Conservation (phyloP, 1,140 invertebrate species). For the Brachionus koreanus region DNA sequence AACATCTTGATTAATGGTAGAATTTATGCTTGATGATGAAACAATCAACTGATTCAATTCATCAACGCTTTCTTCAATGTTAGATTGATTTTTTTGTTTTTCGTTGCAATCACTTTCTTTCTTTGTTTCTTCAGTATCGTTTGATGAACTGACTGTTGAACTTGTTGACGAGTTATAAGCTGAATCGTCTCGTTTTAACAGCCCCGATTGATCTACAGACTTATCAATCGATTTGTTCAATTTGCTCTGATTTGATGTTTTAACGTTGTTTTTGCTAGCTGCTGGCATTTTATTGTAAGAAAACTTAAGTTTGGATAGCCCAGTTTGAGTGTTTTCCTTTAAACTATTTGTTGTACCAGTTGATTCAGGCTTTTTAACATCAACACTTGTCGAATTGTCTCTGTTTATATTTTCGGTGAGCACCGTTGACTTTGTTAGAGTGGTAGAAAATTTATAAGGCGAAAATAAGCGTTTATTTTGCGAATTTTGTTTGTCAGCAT, state of each 20-base stretch:
- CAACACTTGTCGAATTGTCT: neutral
- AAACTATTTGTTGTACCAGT: neutral
- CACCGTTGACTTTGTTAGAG: neutral
- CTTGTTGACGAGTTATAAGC: conserved; percentile 21
- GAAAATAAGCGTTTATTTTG: conserved; percentile 9
- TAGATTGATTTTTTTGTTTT: neutral
- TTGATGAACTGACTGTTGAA: conserved; percentile 11
- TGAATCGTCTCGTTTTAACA: conserved; percentile 19
- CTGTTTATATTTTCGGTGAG: neutral
- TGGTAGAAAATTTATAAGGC: conserved; percentile 20
- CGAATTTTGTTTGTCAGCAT: neutral
- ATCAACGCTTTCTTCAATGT: conserved; percentile 9
- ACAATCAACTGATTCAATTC: conserved; percentile 10
- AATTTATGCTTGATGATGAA: conserved; percentile 4
- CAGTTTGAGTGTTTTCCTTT: neutral
- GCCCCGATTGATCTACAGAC: neutral
- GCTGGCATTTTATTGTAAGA: conserved; percentile 7
- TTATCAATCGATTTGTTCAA: neutral
- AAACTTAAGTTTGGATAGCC: neutral
- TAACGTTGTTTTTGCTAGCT: neutral
- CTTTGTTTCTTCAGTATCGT: neutral
- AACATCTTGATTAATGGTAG: neutral
- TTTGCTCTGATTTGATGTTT: neutral
- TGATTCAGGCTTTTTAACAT: neutral
- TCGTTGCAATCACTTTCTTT: neutral